These are phyloP conservation scores for Indri indri DNA, from an alignment of 2,113 vertebrate genomes.

Conservation along the genomic window DNA sequence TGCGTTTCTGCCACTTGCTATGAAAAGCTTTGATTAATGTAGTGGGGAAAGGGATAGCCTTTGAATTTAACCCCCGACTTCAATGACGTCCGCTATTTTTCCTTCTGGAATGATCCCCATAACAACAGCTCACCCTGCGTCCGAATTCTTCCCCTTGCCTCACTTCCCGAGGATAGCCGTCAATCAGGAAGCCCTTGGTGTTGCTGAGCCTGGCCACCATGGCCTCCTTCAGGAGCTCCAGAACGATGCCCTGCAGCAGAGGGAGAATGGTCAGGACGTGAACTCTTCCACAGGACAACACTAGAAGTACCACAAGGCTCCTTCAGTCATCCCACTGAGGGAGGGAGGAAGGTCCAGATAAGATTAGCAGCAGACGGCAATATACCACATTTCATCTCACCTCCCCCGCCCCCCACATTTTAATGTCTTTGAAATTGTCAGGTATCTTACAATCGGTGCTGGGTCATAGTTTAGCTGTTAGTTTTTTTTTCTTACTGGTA, in stretches of 20 bases:
- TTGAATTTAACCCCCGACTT: neutral
- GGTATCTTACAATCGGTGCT: neutral
- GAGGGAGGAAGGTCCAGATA: neutral
- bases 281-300: neutral
- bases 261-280: neutral
- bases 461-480: neutral
- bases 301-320: neutral
- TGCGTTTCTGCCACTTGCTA: neutral
- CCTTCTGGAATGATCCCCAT: neutral
- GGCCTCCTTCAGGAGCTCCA: slow-evolving; percentile 91
- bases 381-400: neutral
- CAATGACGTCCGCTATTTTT: neutral
- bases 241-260: slow-evolving; percentile 84
- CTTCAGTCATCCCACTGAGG: neutral
- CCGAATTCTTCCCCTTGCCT: slow-evolving; percentile 92
- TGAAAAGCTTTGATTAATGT: neutral
- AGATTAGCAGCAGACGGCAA: neutral
- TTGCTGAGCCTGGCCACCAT: slow-evolving; percentile 81
- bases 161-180: slow-evolving; percentile 91
- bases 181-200: slow-evolving; percentile 90
- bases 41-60: neutral
- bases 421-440: neutral
- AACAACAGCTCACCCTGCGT: slow-evolving; percentile 85
- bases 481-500: neutral
- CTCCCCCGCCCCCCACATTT: too few species aligned